Evolutionary conservation across 2,113 vertebrate genomes (phyloP).

Genomic region (Pteruthius melanotis): DNA sequence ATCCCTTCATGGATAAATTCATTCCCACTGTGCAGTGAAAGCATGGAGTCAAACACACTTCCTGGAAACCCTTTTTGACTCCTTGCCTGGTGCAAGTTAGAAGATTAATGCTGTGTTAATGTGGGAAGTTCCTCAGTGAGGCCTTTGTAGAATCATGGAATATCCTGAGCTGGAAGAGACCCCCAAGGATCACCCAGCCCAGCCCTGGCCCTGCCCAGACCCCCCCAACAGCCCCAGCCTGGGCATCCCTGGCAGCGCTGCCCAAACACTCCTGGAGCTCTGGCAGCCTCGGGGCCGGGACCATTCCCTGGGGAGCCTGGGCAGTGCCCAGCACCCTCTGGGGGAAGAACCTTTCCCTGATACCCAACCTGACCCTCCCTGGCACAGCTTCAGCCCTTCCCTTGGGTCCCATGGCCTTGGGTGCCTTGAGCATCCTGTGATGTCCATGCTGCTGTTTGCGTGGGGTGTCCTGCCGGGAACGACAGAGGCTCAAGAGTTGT

Average conservation of each 20-base stretch:
- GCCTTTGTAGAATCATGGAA: background rate
- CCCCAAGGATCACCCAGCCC: rapidly evolving
- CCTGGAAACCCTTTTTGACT: background rate
- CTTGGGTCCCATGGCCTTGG: background rate
- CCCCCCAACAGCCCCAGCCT: background rate
- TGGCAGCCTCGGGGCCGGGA: background rate
- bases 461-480: background rate
- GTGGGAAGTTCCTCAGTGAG: background rate
- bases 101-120: background rate
- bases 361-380: rapidly evolving
- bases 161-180: background rate
- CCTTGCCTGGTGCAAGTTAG: background rate
- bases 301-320: background rate
- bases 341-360: background rate
- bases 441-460: background rate
- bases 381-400: rapidly evolving
- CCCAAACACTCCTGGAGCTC: background rate
- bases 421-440: background rate
- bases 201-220: background rate
- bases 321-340: background rate
- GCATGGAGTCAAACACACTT: rapidly evolving
- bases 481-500: background rate
- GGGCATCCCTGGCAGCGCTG: background rate
- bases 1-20: background rate
- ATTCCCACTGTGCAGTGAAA: background rate